phyloP scores from a whole-genome alignment of 2,797 vertebrate species.

The Spea hammondii region DNA sequence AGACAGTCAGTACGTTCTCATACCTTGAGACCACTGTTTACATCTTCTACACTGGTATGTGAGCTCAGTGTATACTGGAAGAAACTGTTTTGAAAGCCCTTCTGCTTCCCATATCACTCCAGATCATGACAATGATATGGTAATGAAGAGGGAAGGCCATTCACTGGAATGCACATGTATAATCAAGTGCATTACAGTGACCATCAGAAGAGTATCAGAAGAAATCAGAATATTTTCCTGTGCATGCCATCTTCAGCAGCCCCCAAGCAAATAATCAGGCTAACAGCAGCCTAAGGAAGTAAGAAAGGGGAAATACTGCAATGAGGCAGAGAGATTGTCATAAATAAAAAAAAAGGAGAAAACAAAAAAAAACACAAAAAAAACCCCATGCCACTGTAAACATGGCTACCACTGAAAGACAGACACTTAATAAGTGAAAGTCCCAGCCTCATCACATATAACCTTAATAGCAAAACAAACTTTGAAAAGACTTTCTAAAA shows the following conservation, averaged over 20 bases:
- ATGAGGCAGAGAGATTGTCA: constrained; percentile 7
- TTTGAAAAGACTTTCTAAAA: too few relatives aligned
- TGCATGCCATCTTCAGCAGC: constrained; percentile 17
- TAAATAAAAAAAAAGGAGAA: neutral
- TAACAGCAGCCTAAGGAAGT: constrained; percentile 36
- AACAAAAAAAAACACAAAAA: neutral
- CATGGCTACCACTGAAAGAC: neutral
- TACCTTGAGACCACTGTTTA: constrained; percentile 12
- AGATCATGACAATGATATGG: constrained; percentile 6
- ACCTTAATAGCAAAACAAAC: too few relatives aligned
- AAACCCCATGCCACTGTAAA: constrained; percentile 14
- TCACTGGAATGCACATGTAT: constrained; percentile 31
- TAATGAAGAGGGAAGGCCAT: constrained; percentile 1
- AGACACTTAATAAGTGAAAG: too few relatives aligned
- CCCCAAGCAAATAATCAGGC: constrained; percentile 11
- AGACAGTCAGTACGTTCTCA: neutral
- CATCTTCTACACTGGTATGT: constrained; percentile 13
- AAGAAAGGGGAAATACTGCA: constrained; percentile 36
- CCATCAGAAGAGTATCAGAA: neutral
- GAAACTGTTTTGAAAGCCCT: neutral
- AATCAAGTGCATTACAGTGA: constrained; percentile 18
- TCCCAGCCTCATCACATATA: too few relatives aligned
- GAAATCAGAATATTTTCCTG: constrained; percentile 5
- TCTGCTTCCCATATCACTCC: constrained; percentile 13
- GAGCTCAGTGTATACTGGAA: constrained; percentile 24